Evolutionary conservation across 2,888 invertebrate species (phyloP), one percentile per base, ranked within the genome.

Genomic region (Hypomecis atomaria): DNA sequence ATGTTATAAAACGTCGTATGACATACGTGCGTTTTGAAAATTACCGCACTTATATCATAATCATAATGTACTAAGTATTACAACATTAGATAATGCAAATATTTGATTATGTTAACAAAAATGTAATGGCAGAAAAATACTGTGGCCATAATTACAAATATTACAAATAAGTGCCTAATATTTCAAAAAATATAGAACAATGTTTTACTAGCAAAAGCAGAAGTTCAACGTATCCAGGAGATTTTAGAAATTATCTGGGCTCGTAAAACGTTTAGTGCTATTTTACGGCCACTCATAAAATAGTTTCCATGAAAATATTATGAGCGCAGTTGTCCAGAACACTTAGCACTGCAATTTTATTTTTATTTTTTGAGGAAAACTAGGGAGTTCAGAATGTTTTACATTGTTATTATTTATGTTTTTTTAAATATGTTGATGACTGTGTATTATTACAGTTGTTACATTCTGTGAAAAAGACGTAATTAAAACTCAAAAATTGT

Each of bases 281-380:
- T 38, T 48, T 57, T 47, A 57, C 50, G 7, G n/a, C 33, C 3
- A 23, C 36, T 38, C 23, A 58, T 67, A 43, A 63, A 71, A 74
- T 74, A 72, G 73, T 70, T 61, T 57, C 49, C 42, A 42, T 47
- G 45, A 47, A 62, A 62, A 52, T 47, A 61, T 44, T 61, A 43
- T 37, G 43, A 48, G 11, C 13, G 13, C 52, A 59, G 36, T 50
- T 44, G 59, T 43, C 13, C 43, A 23, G 13, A 52, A 10, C 44
- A 59, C 50, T 59, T 37, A 37, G 36, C 42, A 6, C n/a, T 23
- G 40, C 11, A n/a, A 49, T 34, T 37, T 5, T 56, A 47, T 47
- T 34, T 37, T 5, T 56, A 47, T 47, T 33, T 40, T 38, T 13
- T 47, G 45, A 56, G 50, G 52, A 33, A 56, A 56, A 42, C 1